Percentiles rank a stretch among this genome's conserved stretches.
These are phyloP conservation scores for Zelostemma sp. DNA, from an alignment of 1,140 invertebrate species.

Conservation along the genomic window DNA sequence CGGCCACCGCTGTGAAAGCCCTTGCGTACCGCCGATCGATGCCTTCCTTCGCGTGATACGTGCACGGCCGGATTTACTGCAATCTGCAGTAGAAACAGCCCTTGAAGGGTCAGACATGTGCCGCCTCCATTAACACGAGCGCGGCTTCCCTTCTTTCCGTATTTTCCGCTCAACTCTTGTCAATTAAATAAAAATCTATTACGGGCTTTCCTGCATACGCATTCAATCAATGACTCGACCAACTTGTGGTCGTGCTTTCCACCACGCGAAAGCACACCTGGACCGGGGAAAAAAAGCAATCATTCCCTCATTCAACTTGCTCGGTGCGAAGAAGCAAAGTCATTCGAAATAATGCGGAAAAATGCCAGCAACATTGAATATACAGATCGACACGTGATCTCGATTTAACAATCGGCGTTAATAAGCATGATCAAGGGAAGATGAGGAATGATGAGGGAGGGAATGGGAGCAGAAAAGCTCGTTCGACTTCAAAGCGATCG, in stretches of 20 bases:
- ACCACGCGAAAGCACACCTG: no score
- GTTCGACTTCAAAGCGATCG: slow-evolving; percentile 63
- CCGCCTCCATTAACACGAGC: slow-evolving; percentile 47
- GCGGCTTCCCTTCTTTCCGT: slow-evolving; percentile 31
- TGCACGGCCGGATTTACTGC: neutral
- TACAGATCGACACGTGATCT: slow-evolving; percentile 25
- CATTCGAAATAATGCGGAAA: neutral
- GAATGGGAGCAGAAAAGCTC: slow-evolving; percentile 36
- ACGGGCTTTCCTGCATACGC: no score
- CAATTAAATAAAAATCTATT: neutral
- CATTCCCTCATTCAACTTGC: no score
- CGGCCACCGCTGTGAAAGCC: no score
- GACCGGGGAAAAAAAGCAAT: no score
- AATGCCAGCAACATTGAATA: neutral
- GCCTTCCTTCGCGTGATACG: slow-evolving; percentile 38
- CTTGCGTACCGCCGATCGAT: slow-evolving; percentile 45
- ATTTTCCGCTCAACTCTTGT: slow-evolving; percentile 17
- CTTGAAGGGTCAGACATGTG: slow-evolving; percentile 50
- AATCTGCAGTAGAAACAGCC: slow-evolving; percentile 48
- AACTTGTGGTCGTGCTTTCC: no score
- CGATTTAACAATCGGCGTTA: slow-evolving; percentile 50
- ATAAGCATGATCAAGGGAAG: slow-evolving; percentile 63
- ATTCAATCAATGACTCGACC: no score
- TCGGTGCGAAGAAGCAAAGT: neutral
- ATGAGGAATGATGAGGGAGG: slow-evolving; percentile 15